These are phyloP conservation scores for Eubasilissa regina DNA, from an alignment of 1,140 invertebrate genomes.

Conservation along the genomic window DNA sequence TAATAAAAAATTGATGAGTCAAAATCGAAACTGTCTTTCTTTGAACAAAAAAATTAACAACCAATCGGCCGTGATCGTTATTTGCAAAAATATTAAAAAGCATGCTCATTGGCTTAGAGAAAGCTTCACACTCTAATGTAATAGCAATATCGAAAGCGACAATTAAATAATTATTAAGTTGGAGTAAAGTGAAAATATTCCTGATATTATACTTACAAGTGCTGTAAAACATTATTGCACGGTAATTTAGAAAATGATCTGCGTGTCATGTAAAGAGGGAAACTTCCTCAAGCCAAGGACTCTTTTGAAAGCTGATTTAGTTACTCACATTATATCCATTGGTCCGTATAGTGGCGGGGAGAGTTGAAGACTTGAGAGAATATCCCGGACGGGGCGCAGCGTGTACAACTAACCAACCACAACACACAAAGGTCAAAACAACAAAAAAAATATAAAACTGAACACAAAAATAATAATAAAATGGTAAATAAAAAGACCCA, in stretches of 20 bases:
- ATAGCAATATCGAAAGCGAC: background rate
- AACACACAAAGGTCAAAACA: conserved; percentile 53
- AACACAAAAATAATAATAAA: conserved; percentile 32
- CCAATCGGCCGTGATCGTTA: no score
- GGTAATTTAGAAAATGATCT: no score
- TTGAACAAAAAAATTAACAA: no score
- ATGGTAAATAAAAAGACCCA: conserved; percentile 1
- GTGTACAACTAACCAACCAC: conserved; percentile 62
- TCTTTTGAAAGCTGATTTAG: background rate
- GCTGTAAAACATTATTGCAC: no score
- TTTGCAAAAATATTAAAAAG: conserved; percentile 6
- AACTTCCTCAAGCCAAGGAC: background rate
- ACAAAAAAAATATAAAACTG: conserved; percentile 46
- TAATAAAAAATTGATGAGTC: no score
- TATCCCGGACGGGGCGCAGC: conserved; percentile 82
- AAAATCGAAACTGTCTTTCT: no score
- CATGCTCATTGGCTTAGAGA: conserved; percentile 9
- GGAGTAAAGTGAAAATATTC: no score
- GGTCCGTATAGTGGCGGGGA: conserved; percentile 74
- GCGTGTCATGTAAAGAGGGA: background rate
- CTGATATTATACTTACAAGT: no score
- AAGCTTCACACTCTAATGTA: background rate
- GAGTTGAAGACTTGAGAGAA: conserved; percentile 82
- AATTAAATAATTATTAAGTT: no score
- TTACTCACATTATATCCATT: conserved; percentile 63